These are phyloP conservation scores for Hapalemur alaotrensis DNA, from an alignment of 2,797 vertebrate species.

Conservation along the genomic window DNA sequence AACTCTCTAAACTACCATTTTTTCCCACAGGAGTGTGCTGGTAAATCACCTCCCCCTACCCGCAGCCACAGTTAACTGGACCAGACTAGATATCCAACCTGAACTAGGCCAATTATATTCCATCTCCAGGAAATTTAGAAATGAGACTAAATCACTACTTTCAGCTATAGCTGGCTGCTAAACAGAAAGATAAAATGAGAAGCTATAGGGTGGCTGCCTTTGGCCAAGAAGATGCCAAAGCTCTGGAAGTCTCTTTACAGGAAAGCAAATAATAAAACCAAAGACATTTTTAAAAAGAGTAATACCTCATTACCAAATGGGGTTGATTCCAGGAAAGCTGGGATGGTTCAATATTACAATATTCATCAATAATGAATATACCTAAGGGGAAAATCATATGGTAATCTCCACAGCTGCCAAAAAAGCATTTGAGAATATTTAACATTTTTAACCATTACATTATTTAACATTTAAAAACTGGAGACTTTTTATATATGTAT, in stretches of 20 bases:
- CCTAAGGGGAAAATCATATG: background rate
- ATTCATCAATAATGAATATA: background rate
- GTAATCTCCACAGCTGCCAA: background rate
- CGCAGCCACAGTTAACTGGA: background rate
- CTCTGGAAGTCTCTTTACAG: background rate
- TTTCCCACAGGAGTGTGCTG: background rate
- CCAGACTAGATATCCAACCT: background rate
- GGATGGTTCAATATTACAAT: background rate
- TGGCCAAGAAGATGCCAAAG: background rate
- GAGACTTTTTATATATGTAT: background rate
- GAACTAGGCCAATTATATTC: background rate
- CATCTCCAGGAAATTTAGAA: slow-evolving; percentile 31
- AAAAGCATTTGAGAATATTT: slow-evolving; percentile 15
- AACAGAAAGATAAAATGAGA: background rate
- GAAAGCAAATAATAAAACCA: background rate
- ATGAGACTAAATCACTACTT: background rate
- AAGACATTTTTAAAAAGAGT: background rate
- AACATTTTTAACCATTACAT: background rate
- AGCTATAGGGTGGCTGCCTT: background rate
- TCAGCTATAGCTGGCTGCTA: background rate
- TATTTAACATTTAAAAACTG: too few species aligned
- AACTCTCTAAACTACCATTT: background rate
- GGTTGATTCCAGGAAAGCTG: background rate
- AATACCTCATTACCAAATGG: background rate
- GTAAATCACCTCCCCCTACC: background rate